Evolutionary conservation across 2,888 invertebrate species (phyloP).

Genomic region (Spisula subtruncata): DNA sequence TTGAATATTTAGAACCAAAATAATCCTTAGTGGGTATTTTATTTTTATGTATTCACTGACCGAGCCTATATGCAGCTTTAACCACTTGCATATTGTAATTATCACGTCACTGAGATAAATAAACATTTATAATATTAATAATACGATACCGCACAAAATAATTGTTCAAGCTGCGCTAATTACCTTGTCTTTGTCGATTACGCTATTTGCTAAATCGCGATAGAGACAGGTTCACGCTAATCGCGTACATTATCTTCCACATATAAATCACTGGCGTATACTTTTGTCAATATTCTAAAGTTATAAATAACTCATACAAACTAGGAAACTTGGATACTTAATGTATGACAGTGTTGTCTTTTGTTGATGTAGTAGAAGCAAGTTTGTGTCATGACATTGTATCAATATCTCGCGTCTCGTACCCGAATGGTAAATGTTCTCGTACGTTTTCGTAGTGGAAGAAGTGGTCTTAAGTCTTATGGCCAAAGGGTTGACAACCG

Average conservation of each 20-base stretch:
- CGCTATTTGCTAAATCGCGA: conserved; percentile 18
- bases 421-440: too few species aligned
- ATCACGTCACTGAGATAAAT: not conserved
- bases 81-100: conserved; percentile 4
- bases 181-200: not conserved
- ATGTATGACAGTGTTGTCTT: too few species aligned
- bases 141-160: conserved; percentile 8
- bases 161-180: conserved; percentile 18
- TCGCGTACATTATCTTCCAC: not conserved
- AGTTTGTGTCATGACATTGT: too few species aligned
- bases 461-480: too few species aligned
- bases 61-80: not conserved
- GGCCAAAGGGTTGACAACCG: too few species aligned
- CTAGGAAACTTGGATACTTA: too few species aligned
- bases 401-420: too few species aligned
- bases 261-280: conserved; percentile 10
- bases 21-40: too few species aligned
- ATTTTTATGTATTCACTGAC: too few species aligned
- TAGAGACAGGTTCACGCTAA: conserved; percentile 10
- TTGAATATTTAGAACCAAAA: too few species aligned
- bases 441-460: too few species aligned
- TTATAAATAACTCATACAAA: not conserved
- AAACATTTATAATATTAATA: conserved; percentile 21
- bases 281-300: not conserved
- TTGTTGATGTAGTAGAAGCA: too few species aligned